Evolutionary conservation across 2,888 invertebrate species (phyloP).

Genomic region (Acronicta leporina): DNA sequence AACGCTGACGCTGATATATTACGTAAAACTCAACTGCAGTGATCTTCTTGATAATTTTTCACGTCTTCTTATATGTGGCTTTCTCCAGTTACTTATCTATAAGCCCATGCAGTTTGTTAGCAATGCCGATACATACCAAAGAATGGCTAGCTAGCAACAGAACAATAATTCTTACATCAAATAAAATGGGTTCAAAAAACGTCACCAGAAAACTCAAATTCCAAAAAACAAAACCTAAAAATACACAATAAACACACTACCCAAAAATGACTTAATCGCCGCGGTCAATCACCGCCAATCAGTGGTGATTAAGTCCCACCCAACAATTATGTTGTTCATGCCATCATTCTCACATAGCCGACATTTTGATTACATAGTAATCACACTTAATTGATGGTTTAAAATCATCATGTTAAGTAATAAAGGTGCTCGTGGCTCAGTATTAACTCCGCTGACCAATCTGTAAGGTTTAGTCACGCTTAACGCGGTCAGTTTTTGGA

Average conservation of each 20-base stretch:
- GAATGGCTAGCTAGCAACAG: no score
- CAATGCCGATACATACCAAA: no score
- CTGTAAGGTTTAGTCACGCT: no score
- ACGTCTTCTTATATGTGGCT: no score
- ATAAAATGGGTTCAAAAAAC: neutral
- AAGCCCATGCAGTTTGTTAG: no score
- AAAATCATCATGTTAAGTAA: constrained; percentile 46
- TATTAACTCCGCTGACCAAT: no score
- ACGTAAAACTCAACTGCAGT: no score
- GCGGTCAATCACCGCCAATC: constrained; percentile 48
- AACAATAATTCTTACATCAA: no score
- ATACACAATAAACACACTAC: constrained; percentile 10
- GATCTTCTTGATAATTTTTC: no score
- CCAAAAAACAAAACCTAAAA: constrained; percentile 12
- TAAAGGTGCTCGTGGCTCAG: constrained; percentile 1
- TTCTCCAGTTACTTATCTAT: no score
- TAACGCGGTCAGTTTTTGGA: no score
- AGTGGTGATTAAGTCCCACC: constrained; percentile 28
- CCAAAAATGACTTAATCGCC: constrained; percentile 43
- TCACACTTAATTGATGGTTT: constrained; percentile 57
- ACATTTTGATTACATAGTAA: constrained; percentile 53
- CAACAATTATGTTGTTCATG: constrained; percentile 47
- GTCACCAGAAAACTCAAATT: neutral
- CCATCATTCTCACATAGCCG: constrained; percentile 57
- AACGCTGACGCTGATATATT: no score